Conservation (phyloP, 2,113 vertebrate genomes). For the Platichthys flesus region DNA sequence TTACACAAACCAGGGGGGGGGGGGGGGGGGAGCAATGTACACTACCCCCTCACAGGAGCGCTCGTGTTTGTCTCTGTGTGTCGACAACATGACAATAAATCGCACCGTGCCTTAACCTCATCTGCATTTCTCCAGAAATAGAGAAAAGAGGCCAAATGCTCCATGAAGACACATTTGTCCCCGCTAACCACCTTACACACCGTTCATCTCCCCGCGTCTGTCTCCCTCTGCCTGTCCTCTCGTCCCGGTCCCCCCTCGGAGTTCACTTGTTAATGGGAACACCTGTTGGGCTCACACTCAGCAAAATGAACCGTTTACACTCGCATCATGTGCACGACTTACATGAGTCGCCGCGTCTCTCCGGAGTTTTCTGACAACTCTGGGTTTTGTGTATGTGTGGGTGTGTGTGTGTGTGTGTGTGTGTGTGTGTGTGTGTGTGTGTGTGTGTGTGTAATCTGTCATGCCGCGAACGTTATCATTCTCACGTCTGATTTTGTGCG, state of each 20-base stretch:
- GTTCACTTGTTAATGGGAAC: constrained; percentile 74
- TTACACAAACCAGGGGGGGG: constrained; percentile 38
- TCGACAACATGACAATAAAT: constrained; percentile 27
- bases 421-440: too few relatives aligned
- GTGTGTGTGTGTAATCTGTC: constrained; percentile 3
- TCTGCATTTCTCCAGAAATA: constrained; percentile 21
- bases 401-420: too few relatives aligned
- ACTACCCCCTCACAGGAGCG: constrained; percentile 43
- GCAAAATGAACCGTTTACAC: constrained; percentile 69
- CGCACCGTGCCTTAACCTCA: neutral
- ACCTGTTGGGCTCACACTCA: constrained; percentile 73
- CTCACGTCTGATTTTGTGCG: constrained; percentile 46
- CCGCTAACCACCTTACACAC: constrained; percentile 47
- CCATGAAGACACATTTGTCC: constrained; percentile 34
- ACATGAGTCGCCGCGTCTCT: constrained; percentile 48
- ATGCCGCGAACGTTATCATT: constrained; percentile 51
- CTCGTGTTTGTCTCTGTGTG: constrained; percentile 22
- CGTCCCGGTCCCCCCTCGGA: constrained; percentile 51
- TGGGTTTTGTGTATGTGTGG: neutral
- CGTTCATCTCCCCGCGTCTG: constrained; percentile 50
- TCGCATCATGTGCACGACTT: constrained; percentile 34
- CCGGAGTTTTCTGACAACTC: constrained; percentile 55
- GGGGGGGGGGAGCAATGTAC: neutral
- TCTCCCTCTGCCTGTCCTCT: constrained; percentile 39
- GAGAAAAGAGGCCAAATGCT: constrained; percentile 38